A percentile compares a stretch with the other conserved stretches of the same genome.
Evolutionary conservation across 2,888 invertebrate genomes (phyloP).

Genomic region (Drosophila putrida): DNA sequence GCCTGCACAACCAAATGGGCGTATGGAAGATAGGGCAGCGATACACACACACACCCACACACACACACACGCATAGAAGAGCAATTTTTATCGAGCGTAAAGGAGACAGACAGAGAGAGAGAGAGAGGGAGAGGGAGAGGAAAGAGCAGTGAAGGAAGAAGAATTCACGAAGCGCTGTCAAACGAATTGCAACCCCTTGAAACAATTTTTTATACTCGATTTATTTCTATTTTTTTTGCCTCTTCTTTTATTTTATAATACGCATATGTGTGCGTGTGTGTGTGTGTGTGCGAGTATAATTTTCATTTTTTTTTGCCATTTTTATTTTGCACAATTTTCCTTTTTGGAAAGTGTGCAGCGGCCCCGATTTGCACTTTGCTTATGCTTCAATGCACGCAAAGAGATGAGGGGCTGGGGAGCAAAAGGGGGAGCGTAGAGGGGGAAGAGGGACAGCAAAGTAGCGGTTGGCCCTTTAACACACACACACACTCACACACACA

Average conservation of each 20-base stretch:
- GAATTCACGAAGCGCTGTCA: constrained; percentile 61
- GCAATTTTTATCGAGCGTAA: constrained; percentile 68
- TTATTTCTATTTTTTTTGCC: constrained; percentile 61
- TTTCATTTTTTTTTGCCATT: constrained; percentile 20
- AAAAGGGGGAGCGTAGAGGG: not conserved
- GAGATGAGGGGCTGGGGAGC: not conserved
- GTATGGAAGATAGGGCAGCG: constrained; percentile 1
- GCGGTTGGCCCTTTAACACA: constrained; percentile 17
- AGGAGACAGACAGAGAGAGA: not conserved
- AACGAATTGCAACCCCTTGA: constrained; percentile 75
- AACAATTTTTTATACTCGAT: constrained; percentile 76
- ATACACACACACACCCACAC: constrained; percentile 22
- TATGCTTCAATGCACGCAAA: constrained; percentile 63
- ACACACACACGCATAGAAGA: constrained; percentile 41
- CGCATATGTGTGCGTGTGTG: constrained; percentile 1
- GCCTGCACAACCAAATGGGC: constrained; percentile 33
- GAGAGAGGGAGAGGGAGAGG: not conserved
- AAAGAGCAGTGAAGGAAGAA: constrained; percentile 14
- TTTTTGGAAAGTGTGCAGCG: constrained; percentile 44
- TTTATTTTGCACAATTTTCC: constrained; percentile 51
- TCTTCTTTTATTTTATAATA: constrained; percentile 20
- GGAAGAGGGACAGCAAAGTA: constrained; percentile 15
- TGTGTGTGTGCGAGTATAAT: constrained; percentile 17
- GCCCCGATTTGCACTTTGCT: constrained; percentile 52
- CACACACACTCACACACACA: constrained; percentile 2